Evolutionary conservation across 2,797 vertebrate genomes (phyloP), one percentile per base, ranked within the genome.

Genomic region (Betta splendens): DNA sequence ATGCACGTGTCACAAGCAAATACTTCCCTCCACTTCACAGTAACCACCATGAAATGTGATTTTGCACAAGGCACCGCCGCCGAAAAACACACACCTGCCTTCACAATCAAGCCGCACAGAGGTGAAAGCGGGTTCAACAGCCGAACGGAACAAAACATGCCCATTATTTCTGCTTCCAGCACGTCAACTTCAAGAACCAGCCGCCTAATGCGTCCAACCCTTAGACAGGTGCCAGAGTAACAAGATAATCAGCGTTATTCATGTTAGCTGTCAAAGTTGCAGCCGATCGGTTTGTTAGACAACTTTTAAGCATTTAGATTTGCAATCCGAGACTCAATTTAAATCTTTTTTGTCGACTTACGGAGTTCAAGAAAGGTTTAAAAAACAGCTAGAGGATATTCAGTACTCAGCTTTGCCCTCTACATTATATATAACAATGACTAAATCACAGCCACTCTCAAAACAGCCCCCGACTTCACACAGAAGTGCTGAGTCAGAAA

Each of bases 401-500:
- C 2, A 51, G 11, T 13, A 40, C 54, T 63, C 43, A 56, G 25
- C 8, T 18, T 40, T 61, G 7, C 31, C 35, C 39, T 64, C 15
- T 40, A 22, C 10, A 47, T 45, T 36, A 48, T 40, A 58, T 26
- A 64, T 21, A 31, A 48, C 18, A 38, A 53, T 40, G 13, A 8
- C 20, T 13, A 22, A 60, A 59, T 53, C 46, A 13, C n/a, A 68
- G 28, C 52, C 50, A 42, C 51, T 66, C 50, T 77, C 12, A 69
- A 72, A 74, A 69, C 35, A 64, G 64, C 22, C 42, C 50, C 58
- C 55, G 61, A 70, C 32, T 53, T 28, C 7, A 17, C 38, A 31
- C 23, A 50, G 33, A 53, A 49, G 35, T 53, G 57, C 72, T 42
- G 62, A 66, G 39, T 75, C 63, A 69, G 77, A 66, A 32, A 44